Percentiles rank a stretch among this genome's conserved stretches.
These are phyloP conservation scores for Agrilus cyanescens DNA, from an alignment of 2,888 invertebrate species.

Conservation along the genomic window DNA sequence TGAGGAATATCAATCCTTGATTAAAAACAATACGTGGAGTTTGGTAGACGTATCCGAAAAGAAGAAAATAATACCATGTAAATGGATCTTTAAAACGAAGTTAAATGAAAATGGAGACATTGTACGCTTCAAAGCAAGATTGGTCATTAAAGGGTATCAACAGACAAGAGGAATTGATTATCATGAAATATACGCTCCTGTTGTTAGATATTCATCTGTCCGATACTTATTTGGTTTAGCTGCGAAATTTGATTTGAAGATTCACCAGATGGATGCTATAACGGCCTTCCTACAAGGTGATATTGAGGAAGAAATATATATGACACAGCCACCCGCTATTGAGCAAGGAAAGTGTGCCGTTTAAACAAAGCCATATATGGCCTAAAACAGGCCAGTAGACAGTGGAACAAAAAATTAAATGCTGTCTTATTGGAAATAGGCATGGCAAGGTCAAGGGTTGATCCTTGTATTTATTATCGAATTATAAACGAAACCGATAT, in stretches of 20 bases:
- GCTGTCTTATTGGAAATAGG: too few relatives aligned
- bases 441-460: too few relatives aligned
- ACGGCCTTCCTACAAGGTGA: constrained; percentile 8
- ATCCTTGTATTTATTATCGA: too few relatives aligned
- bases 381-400: neutral
- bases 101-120: neutral
- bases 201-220: constrained; percentile 2
- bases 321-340: constrained; percentile 5
- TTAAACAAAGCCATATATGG: neutral
- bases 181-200: constrained; percentile 1
- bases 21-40: too few relatives aligned
- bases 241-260: constrained; percentile 1
- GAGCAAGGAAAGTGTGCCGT: neutral
- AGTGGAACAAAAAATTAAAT: too few relatives aligned
- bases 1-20: too few relatives aligned
- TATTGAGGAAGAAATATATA: constrained; percentile 7
- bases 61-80: neutral
- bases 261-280: constrained; percentile 7
- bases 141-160: neutral
- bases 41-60: too few relatives aligned
- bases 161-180: constrained; percentile 2
- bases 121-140: neutral
- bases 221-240: constrained; percentile 5
- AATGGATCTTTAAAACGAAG: constrained; percentile 5
- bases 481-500: too few relatives aligned